Base-by-base conservation (phyloP, 2,113 vertebrate genomes). In the Podarcis cretensis region DNA sequence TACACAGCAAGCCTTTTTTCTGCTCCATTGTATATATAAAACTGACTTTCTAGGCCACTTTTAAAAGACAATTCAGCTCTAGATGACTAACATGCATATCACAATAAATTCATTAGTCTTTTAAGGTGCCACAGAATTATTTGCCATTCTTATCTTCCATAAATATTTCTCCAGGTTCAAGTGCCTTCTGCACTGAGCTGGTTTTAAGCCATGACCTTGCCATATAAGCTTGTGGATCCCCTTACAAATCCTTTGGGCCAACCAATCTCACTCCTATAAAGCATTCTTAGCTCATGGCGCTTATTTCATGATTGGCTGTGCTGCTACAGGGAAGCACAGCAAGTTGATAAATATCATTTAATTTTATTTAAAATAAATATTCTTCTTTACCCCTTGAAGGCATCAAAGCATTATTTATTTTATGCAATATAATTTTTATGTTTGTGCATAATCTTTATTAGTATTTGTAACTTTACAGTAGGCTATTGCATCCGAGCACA, bases 341-440 rank as follows among this genome's bases (percentile, higher is more conserved):
- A 93, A 54, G 16, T 40, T 92, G 48, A 81, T 90, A 81, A 63
- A 79, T 89, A 48, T 0, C 25, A 71, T 92, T 95, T 90, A 74
- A 73, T 10, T 88, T 78, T 90, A 40, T 92, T 92, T 93, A 87
- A 87, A 77, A 87, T 65, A 92, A 94, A 92, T 91, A 92, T 86
- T 63, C 69, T 89, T 84, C 74, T 6, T 89, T 81, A 92, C 6
- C 5, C 65, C 65, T 91, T 91, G 85, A 91, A 91, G 37, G 48
- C 35, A 91, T 69, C 30, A 94, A 18, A 71, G 0, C 2, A 79
- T 91, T 90, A 89, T 93, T 92, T 93, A 88, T 90, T 92, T 93
- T 79, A 78, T 81, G 63, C 77, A n/a, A 86, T 84, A 83, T 87
- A 71, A 66, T 92, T 83, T 93, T 93, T 85, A 87, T 89, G 54